A percentile compares a stretch with the other conserved stretches of the same genome.
phyloP scores from a whole-genome alignment of 2,113 vertebrate species.

The Indri indri region DNA sequence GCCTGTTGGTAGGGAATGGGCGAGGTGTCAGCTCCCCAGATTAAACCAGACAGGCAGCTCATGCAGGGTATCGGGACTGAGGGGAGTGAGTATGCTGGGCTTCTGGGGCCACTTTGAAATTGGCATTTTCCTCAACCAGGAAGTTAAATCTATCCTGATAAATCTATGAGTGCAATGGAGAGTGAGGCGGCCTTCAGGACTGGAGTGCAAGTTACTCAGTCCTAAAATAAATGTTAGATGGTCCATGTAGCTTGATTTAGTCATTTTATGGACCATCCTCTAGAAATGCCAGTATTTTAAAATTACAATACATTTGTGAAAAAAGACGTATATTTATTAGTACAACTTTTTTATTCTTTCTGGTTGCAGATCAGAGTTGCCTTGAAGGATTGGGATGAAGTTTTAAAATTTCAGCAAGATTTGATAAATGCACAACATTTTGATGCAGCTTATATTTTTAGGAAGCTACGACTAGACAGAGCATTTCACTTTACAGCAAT shows the following conservation, averaged over 20 bases:
- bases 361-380: slow-evolving; percentile 90
- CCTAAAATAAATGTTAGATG: not conserved
- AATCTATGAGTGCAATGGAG: not conserved
- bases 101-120: not conserved
- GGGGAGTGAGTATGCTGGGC: not conserved
- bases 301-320: not conserved
- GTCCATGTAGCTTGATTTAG: not conserved
- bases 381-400: slow-evolving; percentile 92
- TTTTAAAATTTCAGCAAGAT: slow-evolving; percentile 90
- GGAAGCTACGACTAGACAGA: slow-evolving; percentile 86
- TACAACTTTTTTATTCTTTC: not conserved
- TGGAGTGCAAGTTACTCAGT: not conserved
- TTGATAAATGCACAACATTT: slow-evolving; percentile 90
- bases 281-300: not conserved
- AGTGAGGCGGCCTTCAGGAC: not conserved
- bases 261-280: not conserved
- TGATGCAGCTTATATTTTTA: slow-evolving; percentile 90
- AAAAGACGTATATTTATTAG: not conserved
- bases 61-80: not conserved
- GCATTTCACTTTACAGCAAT: slow-evolving; percentile 94
- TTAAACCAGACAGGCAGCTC: not conserved
- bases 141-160: not conserved
- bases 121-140: not conserved
- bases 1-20: slow-evolving; percentile 52
- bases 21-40: slow-evolving; percentile 39